A percentile compares a stretch with the other conserved stretches of the same genome.
Evolutionary conservation across 2,797 vertebrate genomes (phyloP).

Genomic region (Periophthalmus magnuspinnatus): DNA sequence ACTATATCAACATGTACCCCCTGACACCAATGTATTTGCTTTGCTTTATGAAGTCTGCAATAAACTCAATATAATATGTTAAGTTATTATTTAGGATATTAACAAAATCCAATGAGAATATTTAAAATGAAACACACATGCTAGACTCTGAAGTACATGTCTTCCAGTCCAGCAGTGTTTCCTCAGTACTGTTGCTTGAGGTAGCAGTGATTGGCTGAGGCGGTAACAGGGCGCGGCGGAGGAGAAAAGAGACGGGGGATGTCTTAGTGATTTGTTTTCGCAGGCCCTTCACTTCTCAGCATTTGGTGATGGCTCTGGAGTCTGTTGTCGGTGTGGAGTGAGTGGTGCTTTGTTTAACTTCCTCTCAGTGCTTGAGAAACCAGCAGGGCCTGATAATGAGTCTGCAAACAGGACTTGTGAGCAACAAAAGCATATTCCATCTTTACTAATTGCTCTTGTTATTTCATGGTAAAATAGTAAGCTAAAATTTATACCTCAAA

Average conservation of each 20-base stretch:
- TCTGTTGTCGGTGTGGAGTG: slow-evolving; percentile 69
- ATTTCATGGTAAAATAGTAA: slow-evolving; percentile 29
- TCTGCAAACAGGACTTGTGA: slow-evolving; percentile 77
- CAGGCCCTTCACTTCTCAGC: slow-evolving; percentile 76
- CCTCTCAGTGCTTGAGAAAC: slow-evolving; percentile 78
- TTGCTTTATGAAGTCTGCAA: not conserved
- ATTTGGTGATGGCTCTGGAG: slow-evolving; percentile 65
- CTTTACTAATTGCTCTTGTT: slow-evolving; percentile 68
- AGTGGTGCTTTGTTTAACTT: slow-evolving; percentile 82
- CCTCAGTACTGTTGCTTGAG: slow-evolving; percentile 49
- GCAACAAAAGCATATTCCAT: slow-evolving; percentile 57
- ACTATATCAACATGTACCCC: slow-evolving; percentile 36
- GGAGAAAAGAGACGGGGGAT: slow-evolving; percentile 67
- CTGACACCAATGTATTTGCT: not conserved
- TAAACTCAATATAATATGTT: not conserved
- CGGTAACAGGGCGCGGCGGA: slow-evolving; percentile 55
- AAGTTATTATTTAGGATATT: slow-evolving; percentile 1
- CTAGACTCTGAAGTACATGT: slow-evolving; percentile 45
- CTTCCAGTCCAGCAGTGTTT: slow-evolving; percentile 45
- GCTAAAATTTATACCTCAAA: slow-evolving; percentile 2
- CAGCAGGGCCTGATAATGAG: slow-evolving; percentile 80
- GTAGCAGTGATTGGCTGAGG: slow-evolving; percentile 50
- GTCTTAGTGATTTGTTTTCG: slow-evolving; percentile 72
- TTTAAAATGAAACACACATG: not conserved
- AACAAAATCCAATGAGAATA: not conserved